phyloP scores from a whole-genome alignment of 2,888 invertebrate genomes.

The Diadegma fenestrale region DNA sequence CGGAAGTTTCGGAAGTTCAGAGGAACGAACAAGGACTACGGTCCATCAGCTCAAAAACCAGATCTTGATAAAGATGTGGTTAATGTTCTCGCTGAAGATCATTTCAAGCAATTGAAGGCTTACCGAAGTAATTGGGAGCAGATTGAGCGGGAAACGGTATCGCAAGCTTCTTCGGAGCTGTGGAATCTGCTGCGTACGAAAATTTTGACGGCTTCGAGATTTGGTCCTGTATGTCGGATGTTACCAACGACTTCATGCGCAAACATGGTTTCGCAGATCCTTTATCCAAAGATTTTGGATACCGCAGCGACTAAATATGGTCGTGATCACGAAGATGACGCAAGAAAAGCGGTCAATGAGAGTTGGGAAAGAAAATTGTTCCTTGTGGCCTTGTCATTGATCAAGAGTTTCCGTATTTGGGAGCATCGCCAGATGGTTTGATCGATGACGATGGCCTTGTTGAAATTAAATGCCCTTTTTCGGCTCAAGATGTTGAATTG shows the following conservation, averaged over 20 bases:
- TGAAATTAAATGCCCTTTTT: conserved; percentile 72
- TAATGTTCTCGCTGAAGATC: conserved; percentile 7
- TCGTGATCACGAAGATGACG: conserved; percentile 61
- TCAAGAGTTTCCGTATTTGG: conserved; percentile 63
- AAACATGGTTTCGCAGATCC: conserved; percentile 53
- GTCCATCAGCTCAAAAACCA: conserved; percentile 4
- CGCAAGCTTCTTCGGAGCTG: conserved; percentile 60
- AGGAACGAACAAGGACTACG: conserved; percentile 14
- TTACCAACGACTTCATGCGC: conserved; percentile 56
- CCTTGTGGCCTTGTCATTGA: conserved; percentile 74
- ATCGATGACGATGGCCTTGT: conserved; percentile 69
- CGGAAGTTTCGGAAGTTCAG: neutral
- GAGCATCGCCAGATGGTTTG: conserved; percentile 72
- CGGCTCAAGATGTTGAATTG: conserved; percentile 51
- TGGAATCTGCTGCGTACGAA: conserved; percentile 52
- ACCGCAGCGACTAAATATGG: conserved; percentile 66
- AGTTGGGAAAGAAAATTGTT: conserved; percentile 59
- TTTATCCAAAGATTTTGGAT: conserved; percentile 58
- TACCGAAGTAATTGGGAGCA: conserved; percentile 15
- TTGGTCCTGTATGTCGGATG: conserved; percentile 64
- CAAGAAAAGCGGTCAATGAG: conserved; percentile 33
- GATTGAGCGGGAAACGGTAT: conserved; percentile 44
- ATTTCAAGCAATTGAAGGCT: conserved; percentile 21
- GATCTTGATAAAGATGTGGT: neutral
- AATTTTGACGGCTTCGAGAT: conserved; percentile 67